Evolutionary conservation across 2,888 invertebrate genomes (phyloP).

Genomic region (Tuberolachnus salignus): DNA sequence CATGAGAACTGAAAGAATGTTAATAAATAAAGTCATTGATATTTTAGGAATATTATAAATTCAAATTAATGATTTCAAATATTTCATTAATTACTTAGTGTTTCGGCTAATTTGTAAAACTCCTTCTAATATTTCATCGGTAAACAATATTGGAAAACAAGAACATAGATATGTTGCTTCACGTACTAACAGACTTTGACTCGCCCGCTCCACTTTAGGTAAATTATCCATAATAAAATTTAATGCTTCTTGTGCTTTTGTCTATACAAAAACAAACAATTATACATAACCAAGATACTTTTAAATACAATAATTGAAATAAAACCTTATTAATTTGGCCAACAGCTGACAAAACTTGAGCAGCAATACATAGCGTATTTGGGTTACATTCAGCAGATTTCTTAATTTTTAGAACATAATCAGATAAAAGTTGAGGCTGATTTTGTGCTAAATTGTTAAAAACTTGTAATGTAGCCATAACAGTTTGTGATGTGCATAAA

Average conservation of each 20-base stretch:
- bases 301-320: background rate
- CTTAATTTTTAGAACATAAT: slow-evolving; percentile 74
- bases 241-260: slow-evolving; percentile 79
- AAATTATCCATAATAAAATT: slow-evolving; percentile 81
- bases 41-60: background rate
- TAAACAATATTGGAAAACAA: slow-evolving; percentile 79
- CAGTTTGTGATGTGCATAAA: slow-evolving; percentile 69
- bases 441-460: slow-evolving; percentile 76
- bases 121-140: slow-evolving; percentile 77
- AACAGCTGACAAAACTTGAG: slow-evolving; percentile 73
- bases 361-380: slow-evolving; percentile 71
- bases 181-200: slow-evolving; percentile 76
- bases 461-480: slow-evolving; percentile 73
- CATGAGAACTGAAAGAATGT: slow-evolving; percentile 66
- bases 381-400: slow-evolving; percentile 72
- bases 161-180: slow-evolving; percentile 83
- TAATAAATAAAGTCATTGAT: slow-evolving; percentile 1
- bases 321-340: slow-evolving; percentile 75
- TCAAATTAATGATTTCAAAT: slow-evolving; percentile 27
- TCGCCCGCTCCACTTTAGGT: slow-evolving; percentile 73
- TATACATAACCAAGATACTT: background rate
- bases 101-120: slow-evolving; percentile 68
- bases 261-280: slow-evolving; percentile 64
- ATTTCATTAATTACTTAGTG: slow-evolving; percentile 57
- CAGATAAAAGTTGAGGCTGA: slow-evolving; percentile 73